Evolutionary conservation across 2,113 vertebrate species (phyloP), one percentile per base, ranked within the genome.

Genomic region (Planiliza haematocheilus): DNA sequence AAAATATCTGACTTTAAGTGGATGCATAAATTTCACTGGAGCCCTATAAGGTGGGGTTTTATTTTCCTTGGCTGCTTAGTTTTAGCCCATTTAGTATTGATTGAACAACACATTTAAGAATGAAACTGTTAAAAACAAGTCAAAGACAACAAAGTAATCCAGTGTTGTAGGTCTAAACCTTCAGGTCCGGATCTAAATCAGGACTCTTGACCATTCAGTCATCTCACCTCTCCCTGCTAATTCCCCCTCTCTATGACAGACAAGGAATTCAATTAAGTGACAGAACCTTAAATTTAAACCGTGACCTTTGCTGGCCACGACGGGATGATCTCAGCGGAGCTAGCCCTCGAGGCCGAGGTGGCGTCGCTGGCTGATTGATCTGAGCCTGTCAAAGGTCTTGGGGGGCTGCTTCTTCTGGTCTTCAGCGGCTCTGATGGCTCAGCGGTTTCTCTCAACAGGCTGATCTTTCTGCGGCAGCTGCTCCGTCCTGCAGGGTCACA

Each of bases 301-400:
- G 64, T 59, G 81, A 81, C 58, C 70, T 79, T 75, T 80, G 50
- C 39, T 4, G 63, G 43, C 79, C 51, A 66, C 60, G 61, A 74
- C 58, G 55, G 16, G 50, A 60, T 39, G 68, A 76, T 70, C 57
- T 55, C 45, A 42, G 77, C 11, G 55, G 8, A 17, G 58, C 51
- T 17, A n/a, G 42, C 24, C 73, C 81, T 75, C 3, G n/a, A 80
- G 79, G 84, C 75, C 5, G 17, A 16, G 1, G 18, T 9, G 50
- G 48, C 21, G 62, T 50, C 24, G 36, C 24, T 30, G 24, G 24
- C 57, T 67, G 77, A 86, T 71, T 72, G 86, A 90, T 84, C 70
- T 20, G 62, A 83, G 66, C 67, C 74, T 76, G 76, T 88, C 83
- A 89, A 73, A 88, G 78, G 86, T 87, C 82, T 59, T 7, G 5